Percentiles rank a stretch among this genome's conserved stretches.
These are phyloP conservation scores for Morelia viridis DNA, from an alignment of 2,797 vertebrate genomes.

Conservation along the genomic window DNA sequence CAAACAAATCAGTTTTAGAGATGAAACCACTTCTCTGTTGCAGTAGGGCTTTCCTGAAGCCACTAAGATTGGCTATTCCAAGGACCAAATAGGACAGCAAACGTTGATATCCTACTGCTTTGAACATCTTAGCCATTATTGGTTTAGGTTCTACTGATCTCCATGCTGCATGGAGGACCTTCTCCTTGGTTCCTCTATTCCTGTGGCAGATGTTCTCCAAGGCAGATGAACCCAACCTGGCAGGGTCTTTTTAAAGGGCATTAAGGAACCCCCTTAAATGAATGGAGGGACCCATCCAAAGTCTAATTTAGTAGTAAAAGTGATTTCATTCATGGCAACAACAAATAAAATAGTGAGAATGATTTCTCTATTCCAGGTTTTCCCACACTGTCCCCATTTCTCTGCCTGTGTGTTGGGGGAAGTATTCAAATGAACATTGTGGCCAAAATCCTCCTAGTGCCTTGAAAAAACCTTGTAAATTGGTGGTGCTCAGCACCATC, in stretches of 20 bases:
- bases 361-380: neutral
- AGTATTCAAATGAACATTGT: neutral
- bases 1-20: neutral
- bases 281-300: neutral
- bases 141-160: neutral
- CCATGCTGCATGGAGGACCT: neutral
- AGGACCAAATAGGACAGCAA: neutral
- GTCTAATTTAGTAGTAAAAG: neutral
- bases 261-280: no score
- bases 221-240: neutral
- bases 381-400: neutral
- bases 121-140: neutral
- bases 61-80: neutral
- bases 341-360: neutral
- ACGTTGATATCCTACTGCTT: neutral
- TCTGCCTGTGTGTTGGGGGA: neutral
- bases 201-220: neutral
- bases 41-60: neutral
- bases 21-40: neutral
- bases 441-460: neutral
- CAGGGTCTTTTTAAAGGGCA: no score
- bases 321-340: neutral
- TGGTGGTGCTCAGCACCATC: neutral
- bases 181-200: neutral
- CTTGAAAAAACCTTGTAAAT: neutral